Base-by-base conservation (phyloP, 64 coral and sea anemone species). In the Porites australiensis region DNA sequence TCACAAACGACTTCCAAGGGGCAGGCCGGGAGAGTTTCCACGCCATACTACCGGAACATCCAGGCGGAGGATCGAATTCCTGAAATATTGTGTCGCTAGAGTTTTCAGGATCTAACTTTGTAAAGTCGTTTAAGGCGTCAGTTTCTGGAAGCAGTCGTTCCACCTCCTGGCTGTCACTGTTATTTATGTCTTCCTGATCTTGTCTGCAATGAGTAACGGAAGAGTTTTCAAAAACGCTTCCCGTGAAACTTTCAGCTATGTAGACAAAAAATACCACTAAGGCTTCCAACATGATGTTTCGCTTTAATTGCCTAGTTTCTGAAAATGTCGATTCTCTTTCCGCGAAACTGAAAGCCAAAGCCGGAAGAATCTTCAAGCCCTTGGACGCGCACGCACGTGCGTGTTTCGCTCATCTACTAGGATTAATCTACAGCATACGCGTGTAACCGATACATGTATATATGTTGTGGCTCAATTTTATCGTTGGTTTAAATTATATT, bases 221-320 rank as follows among this genome's bases (percentile, higher is more conserved):
- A 59, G 62, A 79, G 49, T 79, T 93, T 23, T 93, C 82, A 74
- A 93, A 63, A 4, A 87, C 91, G 21, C 91, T 70, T 47, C 57
- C 72, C 3, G 82, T 20, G 45, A 93, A 93, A 87, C 73, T 93
- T 63, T 93, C 91, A 67, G 13, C 72, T 13, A 93, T 68, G 59
- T 93, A 93, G 47, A 79, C 61, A 60, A 93, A 15, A 37, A 93
- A 87, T 45, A 72, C 82, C 43, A 70, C 74, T 7, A 65, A 54
- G 22, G 82, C 47, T 55, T 87, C 91, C 64, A 87, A 78, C 91
- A 92, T 92, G 11, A 21, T 72, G 44, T 19, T 47, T 85, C 23
- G 7, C 15, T 65, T 8, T 12, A 49, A 0, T 86, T 70, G 68
- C n/a, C 68, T 23, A 37, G 27, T 37, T 37, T 0, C 27, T 37